Evolutionary conservation across 92 coral and sea anemone genomes (phyloP), one percentile per base, ranked within the genome.

Genomic region (Porites rus): DNA sequence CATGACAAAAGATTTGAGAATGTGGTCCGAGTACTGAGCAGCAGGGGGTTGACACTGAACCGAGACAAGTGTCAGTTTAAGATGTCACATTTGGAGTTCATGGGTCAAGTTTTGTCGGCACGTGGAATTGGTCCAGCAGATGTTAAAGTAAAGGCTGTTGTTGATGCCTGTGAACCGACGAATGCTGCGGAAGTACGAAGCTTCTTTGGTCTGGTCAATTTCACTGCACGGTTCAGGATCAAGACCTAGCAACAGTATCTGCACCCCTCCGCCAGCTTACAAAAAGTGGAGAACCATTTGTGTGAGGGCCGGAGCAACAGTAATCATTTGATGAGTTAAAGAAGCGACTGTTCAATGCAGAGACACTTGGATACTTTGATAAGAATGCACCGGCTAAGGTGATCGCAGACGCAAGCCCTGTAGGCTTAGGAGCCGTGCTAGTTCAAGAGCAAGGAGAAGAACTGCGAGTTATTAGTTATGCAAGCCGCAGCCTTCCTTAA

Each of bases 351-450:
- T 72, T 85, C 10, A 84, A 69, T 72, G 84, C 91, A 2, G 81
- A 80, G 72, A 82, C 91, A 46, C 82, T 89, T 22, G 88, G 76
- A 78, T 89, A 85, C 25, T 86, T 89, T 71, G 89, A 92, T 21
- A 66, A 72, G 10, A 18, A 65, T 21, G 28, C 24, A n/a, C 69
- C 69, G 6, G 21, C 69, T 19, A 19, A 65, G 43, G 90, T 92
- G 77, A 88, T 92, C 19, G 90, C 91, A 22, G 93, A 92, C 71
- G 91, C 92, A 52, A 92, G 91, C 64, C 94, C 89, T 14, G 94
- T 87, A 51, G 91, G 94, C 16, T 61, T 71, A 8, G 89, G 91
- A 65, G 88, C 91, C 22, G 91, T 81, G 51, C 82, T 90, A 21
- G 88, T 87, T n/a, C 85, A 81, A 28, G 54, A 67, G 75, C 90